Conservation (phyloP, 2,888 invertebrate genomes). For the Amiota communis region DNA sequence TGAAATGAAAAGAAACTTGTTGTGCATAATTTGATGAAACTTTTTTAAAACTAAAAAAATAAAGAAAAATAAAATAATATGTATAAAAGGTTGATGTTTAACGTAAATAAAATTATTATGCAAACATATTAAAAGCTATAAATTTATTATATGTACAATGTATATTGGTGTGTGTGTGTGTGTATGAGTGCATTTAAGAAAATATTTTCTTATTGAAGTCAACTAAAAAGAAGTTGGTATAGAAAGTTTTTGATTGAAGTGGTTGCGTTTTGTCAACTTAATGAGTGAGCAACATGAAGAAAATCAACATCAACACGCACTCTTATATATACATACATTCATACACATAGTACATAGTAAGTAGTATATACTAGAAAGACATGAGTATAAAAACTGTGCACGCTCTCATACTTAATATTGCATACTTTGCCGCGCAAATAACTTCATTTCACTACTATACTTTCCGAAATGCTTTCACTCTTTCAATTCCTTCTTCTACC, state of each 20-base stretch:
- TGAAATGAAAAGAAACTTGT: neutral
- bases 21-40: constrained; percentile 5
- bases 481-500: neutral
- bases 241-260: neutral
- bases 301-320: neutral
- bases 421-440: constrained; percentile 25
- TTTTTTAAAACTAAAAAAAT: constrained; percentile 41
- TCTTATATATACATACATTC: neutral
- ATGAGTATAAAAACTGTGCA: neutral
- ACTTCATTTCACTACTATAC: constrained; percentile 17
- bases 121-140: constrained; percentile 29
- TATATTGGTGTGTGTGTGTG: neutral
- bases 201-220: constrained; percentile 11
- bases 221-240: neutral
- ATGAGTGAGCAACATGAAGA: constrained; percentile 26
- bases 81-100: constrained; percentile 34
- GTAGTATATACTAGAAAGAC: neutral
- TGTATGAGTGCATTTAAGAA: constrained; percentile 9
- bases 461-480: neutral
- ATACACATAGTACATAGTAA: neutral
- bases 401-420: constrained; percentile 10
- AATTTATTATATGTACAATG: neutral
- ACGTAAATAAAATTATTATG: constrained; percentile 20
- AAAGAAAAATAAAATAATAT: constrained; percentile 49
- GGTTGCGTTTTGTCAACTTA: constrained; percentile 31